A percentile compares a stretch with the other conserved stretches of the same genome.
phyloP scores from a whole-genome alignment of 2,113 vertebrate genomes.

The Polypterus bichir region DNA sequence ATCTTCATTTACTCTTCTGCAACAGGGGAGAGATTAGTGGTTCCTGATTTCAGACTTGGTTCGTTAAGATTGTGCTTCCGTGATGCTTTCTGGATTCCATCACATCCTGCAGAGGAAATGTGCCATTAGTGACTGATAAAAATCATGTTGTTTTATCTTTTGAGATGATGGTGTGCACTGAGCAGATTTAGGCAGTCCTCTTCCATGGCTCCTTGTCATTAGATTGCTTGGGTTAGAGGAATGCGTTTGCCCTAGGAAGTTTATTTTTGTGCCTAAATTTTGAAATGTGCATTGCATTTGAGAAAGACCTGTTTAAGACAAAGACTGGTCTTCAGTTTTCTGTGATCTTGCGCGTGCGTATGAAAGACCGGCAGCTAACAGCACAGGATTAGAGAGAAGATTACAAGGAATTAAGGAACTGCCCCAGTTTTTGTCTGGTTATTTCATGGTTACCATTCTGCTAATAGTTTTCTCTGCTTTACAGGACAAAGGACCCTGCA shows the following conservation, averaged over 20 bases:
- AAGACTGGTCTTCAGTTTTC: neutral
- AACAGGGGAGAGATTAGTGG: too few relatives aligned
- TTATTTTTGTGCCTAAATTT: too few relatives aligned
- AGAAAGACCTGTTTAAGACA: too few relatives aligned
- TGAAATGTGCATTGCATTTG: too few relatives aligned
- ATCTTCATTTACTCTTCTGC: too few relatives aligned
- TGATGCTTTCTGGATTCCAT: neutral
- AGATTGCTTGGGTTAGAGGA: too few relatives aligned
- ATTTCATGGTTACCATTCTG: neutral
- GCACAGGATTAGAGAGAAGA: neutral
- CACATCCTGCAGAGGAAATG: neutral
- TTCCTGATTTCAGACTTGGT: too few relatives aligned
- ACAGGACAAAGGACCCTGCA: constrained; percentile 78
- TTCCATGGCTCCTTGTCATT: too few relatives aligned
- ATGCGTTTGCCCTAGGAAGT: too few relatives aligned
- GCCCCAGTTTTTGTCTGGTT: neutral
- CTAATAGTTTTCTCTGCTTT: constrained; percentile 7
- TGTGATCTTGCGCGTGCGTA: neutral
- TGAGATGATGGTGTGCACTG: neutral
- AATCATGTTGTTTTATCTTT: neutral
- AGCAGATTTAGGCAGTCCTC: too few relatives aligned
- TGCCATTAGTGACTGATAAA: neutral
- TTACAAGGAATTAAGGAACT: neutral
- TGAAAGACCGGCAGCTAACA: neutral
- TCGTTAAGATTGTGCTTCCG: too few relatives aligned